Conservation (phyloP, 2,888 invertebrate genomes). For the Heliconius ethilla region DNA sequence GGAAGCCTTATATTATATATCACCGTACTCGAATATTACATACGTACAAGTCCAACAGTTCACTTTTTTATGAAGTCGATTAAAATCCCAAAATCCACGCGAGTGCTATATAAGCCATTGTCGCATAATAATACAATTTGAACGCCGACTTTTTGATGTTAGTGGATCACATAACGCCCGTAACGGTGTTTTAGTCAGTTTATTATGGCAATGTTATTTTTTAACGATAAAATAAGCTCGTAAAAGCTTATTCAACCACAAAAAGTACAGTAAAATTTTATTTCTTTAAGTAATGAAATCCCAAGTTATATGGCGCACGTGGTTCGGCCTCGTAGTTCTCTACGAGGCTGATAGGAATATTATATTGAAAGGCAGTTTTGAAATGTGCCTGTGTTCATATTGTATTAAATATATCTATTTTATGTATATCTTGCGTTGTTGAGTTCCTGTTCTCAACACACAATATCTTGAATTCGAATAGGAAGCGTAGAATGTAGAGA, state of each 20-base stretch:
- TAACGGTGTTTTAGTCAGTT: conserved; percentile 31
- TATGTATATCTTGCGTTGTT: background rate
- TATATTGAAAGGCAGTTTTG: background rate
- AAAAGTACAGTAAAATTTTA: conserved; percentile 43
- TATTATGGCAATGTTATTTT: conserved; percentile 42
- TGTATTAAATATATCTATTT: background rate
- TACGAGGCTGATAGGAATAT: background rate
- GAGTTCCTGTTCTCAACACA: too few species aligned
- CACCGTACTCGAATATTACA: too few species aligned
- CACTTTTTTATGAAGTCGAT: too few species aligned
- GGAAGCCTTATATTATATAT: too few species aligned
- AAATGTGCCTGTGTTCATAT: background rate
- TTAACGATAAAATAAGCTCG: conserved; percentile 30
- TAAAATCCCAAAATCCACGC: too few species aligned
- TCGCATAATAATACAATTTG: background rate
- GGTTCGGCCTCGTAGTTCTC: conserved; percentile 38
- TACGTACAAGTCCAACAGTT: too few species aligned
- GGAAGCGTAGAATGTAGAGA: too few species aligned
- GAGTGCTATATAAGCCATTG: background rate
- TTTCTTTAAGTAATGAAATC: conserved; percentile 42
- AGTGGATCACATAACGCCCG: conserved; percentile 2
- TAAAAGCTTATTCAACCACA: conserved; percentile 42
- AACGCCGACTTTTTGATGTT: background rate
- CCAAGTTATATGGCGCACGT: conserved; percentile 37
- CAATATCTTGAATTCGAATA: too few species aligned